Conservation (phyloP, 2,888 invertebrate species). For the Elgonia sp. region DNA sequence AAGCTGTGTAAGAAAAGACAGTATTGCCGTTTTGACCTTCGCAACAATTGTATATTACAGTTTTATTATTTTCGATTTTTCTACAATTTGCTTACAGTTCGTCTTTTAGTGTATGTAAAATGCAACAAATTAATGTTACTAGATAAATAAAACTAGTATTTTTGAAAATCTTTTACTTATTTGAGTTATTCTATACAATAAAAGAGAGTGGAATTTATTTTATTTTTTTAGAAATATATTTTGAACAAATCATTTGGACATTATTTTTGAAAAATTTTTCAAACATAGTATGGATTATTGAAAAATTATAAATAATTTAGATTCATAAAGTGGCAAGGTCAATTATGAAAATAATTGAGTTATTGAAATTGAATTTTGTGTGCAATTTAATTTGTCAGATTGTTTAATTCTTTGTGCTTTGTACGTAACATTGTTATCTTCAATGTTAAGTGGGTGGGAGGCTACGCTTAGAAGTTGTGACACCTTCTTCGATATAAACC, state of each 20-base stretch:
- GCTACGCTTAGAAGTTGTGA: conserved; percentile 79
- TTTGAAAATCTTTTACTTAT: too few relatives aligned
- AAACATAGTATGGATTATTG: background rate
- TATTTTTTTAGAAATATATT: too few relatives aligned
- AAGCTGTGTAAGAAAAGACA: conserved; percentile 48
- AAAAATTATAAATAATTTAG: background rate
- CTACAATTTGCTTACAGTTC: background rate
- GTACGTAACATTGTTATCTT: conserved; percentile 52
- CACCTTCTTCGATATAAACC: conserved; percentile 81
- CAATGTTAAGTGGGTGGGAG: conserved; percentile 74
- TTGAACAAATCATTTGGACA: too few relatives aligned
- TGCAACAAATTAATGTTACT: background rate
- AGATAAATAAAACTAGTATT: background rate
- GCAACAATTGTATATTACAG: conserved; percentile 11
- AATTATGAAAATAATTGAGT: background rate
- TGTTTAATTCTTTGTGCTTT: conserved; percentile 29
- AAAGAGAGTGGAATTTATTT: too few relatives aligned
- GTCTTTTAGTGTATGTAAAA: background rate
- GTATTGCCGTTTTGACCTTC: conserved; percentile 65
- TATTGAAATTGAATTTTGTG: background rate
- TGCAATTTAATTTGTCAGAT: background rate
- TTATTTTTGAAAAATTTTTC: too few relatives aligned
- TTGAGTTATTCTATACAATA: too few relatives aligned
- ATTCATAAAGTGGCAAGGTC: background rate
- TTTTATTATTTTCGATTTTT: conserved; percentile 18